Conservation (phyloP, 2,888 invertebrate genomes). For the Leptopilina myrica region DNA sequence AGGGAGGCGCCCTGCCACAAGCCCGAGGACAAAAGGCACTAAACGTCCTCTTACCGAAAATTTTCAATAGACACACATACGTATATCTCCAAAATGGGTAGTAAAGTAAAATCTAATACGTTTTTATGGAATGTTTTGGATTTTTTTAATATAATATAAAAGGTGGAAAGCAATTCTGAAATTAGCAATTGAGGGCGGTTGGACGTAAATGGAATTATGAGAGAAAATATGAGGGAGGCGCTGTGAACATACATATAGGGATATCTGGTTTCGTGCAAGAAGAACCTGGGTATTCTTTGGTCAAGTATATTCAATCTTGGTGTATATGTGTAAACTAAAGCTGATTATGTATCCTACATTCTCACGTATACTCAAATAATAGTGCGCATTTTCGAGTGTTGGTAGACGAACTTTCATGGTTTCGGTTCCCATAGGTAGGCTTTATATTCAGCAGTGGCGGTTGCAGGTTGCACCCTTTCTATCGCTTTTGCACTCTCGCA, state of each 20-base stretch:
- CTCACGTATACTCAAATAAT: conserved; percentile 1
- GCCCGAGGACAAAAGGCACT: conserved; percentile 25
- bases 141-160: neutral
- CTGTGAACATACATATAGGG: conserved; percentile 62
- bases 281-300: conserved; percentile 65
- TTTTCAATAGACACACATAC: neutral
- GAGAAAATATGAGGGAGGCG: conserved; percentile 21
- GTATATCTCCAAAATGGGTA: neutral
- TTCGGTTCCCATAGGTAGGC: conserved; percentile 53
- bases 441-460: conserved; percentile 22
- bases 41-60: conserved; percentile 19
- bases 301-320: conserved; percentile 49
- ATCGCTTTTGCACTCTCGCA: conserved; percentile 39
- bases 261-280: conserved; percentile 69
- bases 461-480: conserved; percentile 46
- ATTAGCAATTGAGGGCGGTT: neutral
- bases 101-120: neutral
- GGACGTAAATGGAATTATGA: conserved; percentile 5
- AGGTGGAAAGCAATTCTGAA: conserved; percentile 13
- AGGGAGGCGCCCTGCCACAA: conserved; percentile 13
- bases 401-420: conserved; percentile 51
- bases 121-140: neutral
- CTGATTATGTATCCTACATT: neutral
- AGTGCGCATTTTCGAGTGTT: conserved; percentile 45
- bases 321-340: neutral